Base-by-base conservation (phyloP, 2,113 vertebrate genomes). In the Saccopteryx leptura region DNA sequence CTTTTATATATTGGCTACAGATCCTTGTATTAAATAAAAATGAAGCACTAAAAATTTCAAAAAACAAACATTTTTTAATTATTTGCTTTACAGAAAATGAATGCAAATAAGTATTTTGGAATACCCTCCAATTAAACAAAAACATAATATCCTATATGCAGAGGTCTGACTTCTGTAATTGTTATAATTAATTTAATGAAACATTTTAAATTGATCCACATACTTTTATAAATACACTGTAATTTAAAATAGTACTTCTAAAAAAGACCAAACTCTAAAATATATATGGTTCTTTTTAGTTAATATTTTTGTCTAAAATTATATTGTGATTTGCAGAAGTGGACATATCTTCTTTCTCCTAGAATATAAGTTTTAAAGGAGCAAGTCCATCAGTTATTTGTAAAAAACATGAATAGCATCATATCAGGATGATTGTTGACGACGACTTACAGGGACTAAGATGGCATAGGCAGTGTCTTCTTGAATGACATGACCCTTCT, bases 191-290 rank as follows among this genome's bases (percentile, higher is more conserved):
- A 82, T 31, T 78, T 81, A 92, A 83, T 76, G 7, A 88, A 88
- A n/a, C 60, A 52, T 66, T 86, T 88, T 11, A 72, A 8, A 94
- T 12, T 69, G 61, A 31, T 68, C 86, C 21, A 91, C 46, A 75
- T 31, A 79, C 17, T 90, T 93, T 79, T 86, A 74, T 1, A 88
- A 95, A 91, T 78, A 19, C 0, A 54, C 0, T 56, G 9, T 39
- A 56, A 84, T 94, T 66, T 85, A 90, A 95, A 89, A 84, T 48
- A 91, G 33, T 14, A 86, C 63, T 71, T 81, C 1, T 61, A 83
- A 86, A 96, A 56, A 66, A 65, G 76, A 69, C 28, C n/a, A 90
- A 85, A 68, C 31, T 90, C 58, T 92, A 79, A 87, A 83, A 94
- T 48, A 19, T 33, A 69, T 48, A 88, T 56, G 48, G 39, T 65